Conservation (phyloP, 2,888 invertebrate species). For the Priocnemis perturbator region DNA sequence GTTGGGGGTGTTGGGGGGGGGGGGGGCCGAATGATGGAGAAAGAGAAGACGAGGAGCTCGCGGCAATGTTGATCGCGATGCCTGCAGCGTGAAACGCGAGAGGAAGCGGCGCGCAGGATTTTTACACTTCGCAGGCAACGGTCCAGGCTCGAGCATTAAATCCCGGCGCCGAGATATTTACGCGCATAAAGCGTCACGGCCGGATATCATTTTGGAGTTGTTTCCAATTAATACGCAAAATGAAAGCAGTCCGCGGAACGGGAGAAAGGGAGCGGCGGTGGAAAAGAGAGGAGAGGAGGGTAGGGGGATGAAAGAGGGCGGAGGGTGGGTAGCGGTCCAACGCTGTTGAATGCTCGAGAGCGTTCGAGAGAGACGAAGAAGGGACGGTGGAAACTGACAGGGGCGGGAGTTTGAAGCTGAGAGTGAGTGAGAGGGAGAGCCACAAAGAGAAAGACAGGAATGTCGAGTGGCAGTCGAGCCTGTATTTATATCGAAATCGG, state of each 20-base stretch:
- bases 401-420: not conserved
- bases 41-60: no score
- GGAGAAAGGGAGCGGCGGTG: slow-evolving; percentile 39
- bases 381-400: not conserved
- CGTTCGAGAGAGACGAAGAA: slow-evolving; percentile 11
- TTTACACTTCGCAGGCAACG: slow-evolving; percentile 48
- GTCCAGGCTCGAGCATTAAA: slow-evolving; percentile 47
- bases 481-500: slow-evolving; percentile 61
- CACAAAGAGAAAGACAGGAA: slow-evolving; percentile 23
- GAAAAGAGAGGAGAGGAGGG: not conserved
- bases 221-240: slow-evolving; percentile 64
- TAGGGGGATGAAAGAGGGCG: slow-evolving; percentile 19
- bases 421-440: slow-evolving; percentile 19
- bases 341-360: slow-evolving; percentile 13
- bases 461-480: slow-evolving; percentile 42
- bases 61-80: slow-evolving; percentile 28
- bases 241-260: slow-evolving; percentile 51
- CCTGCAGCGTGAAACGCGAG: slow-evolving; percentile 25
- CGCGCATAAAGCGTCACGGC: slow-evolving; percentile 53
- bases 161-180: slow-evolving; percentile 54
- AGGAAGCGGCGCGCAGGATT: slow-evolving; percentile 35
- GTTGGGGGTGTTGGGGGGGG: no score
- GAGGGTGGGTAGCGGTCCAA: slow-evolving; percentile 12
- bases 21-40: no score
- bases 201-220: slow-evolving; percentile 62